Conservation (phyloP, 2,797 vertebrate genomes). For the Chelmon rostratus region DNA sequence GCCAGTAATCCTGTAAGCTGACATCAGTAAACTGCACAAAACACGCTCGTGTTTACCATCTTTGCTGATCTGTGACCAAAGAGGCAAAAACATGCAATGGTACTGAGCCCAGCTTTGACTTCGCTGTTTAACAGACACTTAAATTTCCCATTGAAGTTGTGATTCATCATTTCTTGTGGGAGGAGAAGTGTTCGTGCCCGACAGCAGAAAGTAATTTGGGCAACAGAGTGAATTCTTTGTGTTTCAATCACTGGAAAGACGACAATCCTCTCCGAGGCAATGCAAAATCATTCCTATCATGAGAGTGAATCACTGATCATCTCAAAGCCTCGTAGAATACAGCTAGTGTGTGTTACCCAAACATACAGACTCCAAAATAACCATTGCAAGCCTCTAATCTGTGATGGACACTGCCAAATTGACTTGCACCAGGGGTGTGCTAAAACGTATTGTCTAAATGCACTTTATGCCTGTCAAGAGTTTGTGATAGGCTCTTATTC, state of each 20-base stretch:
- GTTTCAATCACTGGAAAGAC: conserved; percentile 22
- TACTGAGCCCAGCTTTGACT: conserved; percentile 27
- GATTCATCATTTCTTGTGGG: conserved; percentile 30
- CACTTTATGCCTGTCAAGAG: neutral
- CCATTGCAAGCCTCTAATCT: neutral
- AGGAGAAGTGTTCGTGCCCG: conserved; percentile 20
- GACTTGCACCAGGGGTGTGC: neutral
- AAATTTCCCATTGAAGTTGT: conserved; percentile 26
- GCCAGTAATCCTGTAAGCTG: conserved; percentile 1
- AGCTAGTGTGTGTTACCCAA: neutral
- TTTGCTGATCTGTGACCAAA: conserved; percentile 12
- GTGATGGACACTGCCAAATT: neutral
- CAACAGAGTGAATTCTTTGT: conserved; percentile 15
- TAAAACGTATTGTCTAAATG: neutral
- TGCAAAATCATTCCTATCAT: conserved; percentile 7
- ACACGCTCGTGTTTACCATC: conserved; percentile 19
- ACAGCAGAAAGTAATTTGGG: conserved; percentile 19
- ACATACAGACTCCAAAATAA: conserved; percentile 3
- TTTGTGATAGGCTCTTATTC: neutral
- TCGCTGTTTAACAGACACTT: conserved; percentile 13
- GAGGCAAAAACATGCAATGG: conserved; percentile 4
- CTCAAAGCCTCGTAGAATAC: neutral
- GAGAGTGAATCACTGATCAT: conserved; percentile 3
- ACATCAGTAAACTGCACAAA: conserved; percentile 9
- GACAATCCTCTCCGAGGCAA: conserved; percentile 3